Conservation (phyloP, 1,140 invertebrate species). For the Polypedilum pembai region DNA sequence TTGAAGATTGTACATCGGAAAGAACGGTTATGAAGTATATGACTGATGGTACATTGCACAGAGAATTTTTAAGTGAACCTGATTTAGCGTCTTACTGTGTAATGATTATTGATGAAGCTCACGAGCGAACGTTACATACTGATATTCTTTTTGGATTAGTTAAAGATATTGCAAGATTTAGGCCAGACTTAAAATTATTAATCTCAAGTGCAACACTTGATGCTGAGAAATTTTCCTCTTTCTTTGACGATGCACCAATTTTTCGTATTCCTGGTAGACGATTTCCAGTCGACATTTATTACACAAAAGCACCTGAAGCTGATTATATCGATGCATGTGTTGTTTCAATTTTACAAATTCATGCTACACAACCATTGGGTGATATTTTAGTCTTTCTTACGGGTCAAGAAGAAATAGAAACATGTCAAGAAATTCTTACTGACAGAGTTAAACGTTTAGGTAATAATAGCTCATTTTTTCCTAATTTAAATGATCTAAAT, state of each 20-base stretch:
- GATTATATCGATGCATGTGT: slow-evolving; percentile 98
- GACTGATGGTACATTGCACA: slow-evolving; percentile 97
- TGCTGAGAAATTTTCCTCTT: slow-evolving; percentile 95
- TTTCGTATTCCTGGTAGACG: slow-evolving; percentile 89
- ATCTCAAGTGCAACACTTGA: slow-evolving; percentile 98
- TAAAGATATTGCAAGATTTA: slow-evolving; percentile 94
- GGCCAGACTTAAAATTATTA: slow-evolving; percentile 88
- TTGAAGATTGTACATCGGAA: slow-evolving; percentile 97
- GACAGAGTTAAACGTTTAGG: slow-evolving; percentile 77
- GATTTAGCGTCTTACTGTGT: slow-evolving; percentile 92
- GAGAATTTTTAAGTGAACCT: slow-evolving; percentile 96
- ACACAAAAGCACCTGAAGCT: slow-evolving; percentile 97
- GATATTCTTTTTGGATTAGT: slow-evolving; percentile 98
- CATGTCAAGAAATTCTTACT: slow-evolving; percentile 85
- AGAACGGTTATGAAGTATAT: slow-evolving; percentile 98
- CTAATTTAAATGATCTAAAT: background rate
- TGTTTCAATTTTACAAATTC: slow-evolving; percentile 95
- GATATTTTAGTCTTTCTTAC: slow-evolving; percentile 97
- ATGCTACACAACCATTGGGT: slow-evolving; percentile 89
- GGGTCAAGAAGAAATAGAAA: slow-evolving; percentile 94
- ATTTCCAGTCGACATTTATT: slow-evolving; percentile 93
- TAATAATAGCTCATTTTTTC: background rate
- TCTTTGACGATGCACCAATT: slow-evolving; percentile 98
- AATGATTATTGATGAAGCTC: slow-evolving; percentile 99
- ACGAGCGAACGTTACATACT: slow-evolving; percentile 95